Conservation (phyloP, 64 coral and sea anemone genomes). For the Actinia equina region DNA sequence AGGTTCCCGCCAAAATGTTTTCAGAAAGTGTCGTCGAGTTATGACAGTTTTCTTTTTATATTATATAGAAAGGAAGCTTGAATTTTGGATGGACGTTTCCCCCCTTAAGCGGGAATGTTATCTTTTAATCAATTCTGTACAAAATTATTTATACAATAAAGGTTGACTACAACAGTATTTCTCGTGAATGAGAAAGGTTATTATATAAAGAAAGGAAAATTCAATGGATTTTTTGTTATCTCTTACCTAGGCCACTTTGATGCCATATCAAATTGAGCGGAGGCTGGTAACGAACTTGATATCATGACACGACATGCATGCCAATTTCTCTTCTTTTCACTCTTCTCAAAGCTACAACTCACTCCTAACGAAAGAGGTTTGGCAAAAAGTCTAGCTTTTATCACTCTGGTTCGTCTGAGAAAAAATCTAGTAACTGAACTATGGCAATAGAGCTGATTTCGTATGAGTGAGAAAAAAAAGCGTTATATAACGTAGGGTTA, state of each 20-base stretch:
- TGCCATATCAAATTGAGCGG: not conserved
- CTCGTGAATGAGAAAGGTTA: not conserved
- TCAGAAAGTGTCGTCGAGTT: too few species aligned
- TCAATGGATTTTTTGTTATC: not conserved
- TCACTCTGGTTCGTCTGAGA: too few species aligned
- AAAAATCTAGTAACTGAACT: too few species aligned
- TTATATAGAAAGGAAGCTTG: not conserved
- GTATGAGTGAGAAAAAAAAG: too few species aligned
- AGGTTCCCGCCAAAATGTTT: too few species aligned
- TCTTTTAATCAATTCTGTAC: slow-evolving; percentile 18
- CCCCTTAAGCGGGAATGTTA: not conserved
- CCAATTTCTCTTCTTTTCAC: not conserved
- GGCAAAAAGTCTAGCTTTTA: not conserved
- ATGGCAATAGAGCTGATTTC: too few species aligned
- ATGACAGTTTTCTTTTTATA: too few species aligned
- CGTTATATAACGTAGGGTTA: too few species aligned
- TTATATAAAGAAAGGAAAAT: not conserved
- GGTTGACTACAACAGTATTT: not conserved
- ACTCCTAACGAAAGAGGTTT: not conserved
- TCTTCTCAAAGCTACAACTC: not conserved
- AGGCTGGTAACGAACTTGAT: not conserved
- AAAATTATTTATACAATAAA: slow-evolving; percentile 15
- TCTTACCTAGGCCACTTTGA: not conserved
- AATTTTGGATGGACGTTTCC: not conserved
- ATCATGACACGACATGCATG: not conserved